Conservation (phyloP, 2,888 invertebrate species). For the Blastobasis lacticolella region DNA sequence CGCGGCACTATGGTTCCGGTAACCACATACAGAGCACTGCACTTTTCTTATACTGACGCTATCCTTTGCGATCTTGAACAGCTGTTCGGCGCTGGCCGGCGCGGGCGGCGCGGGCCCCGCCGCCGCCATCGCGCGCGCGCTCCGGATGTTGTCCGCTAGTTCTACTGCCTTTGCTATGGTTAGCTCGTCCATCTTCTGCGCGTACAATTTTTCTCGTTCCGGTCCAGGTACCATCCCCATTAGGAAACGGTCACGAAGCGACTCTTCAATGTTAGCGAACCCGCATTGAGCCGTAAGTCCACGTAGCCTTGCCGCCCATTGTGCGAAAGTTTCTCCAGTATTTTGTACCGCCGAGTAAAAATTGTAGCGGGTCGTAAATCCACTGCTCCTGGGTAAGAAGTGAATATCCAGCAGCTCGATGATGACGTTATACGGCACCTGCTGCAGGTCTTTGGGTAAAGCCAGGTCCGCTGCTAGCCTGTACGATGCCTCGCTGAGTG, state of each 20-base stretch:
- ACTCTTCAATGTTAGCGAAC: neutral
- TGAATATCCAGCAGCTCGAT: neutral
- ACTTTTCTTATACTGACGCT: neutral
- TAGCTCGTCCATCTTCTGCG: slow-evolving; percentile 1
- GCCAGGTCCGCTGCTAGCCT: neutral
- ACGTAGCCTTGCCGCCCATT: slow-evolving; percentile 7
- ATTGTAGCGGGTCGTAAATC: neutral
- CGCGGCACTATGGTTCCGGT: neutral
- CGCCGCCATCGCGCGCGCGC: neutral
- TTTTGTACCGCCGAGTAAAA: slow-evolving; percentile 1
- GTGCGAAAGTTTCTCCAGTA: neutral
- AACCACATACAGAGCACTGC: neutral
- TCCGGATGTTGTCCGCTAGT: slow-evolving; percentile 7
- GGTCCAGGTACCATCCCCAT: slow-evolving; percentile 4
- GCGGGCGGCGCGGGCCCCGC: neutral
- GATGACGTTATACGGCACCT: neutral
- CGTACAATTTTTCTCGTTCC: neutral
- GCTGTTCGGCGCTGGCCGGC: neutral
- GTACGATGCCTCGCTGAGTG: slow-evolving; percentile 15
- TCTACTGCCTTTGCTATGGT: slow-evolving; percentile 9
- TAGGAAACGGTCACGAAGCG: slow-evolving; percentile 4
- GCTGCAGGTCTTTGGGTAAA: neutral
- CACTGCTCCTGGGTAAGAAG: neutral
- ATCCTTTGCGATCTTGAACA: neutral
- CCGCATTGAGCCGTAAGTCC: slow-evolving; percentile 4